phyloP scores from a whole-genome alignment of 2,113 vertebrate species.

The Poecile atricapillus region DNA sequence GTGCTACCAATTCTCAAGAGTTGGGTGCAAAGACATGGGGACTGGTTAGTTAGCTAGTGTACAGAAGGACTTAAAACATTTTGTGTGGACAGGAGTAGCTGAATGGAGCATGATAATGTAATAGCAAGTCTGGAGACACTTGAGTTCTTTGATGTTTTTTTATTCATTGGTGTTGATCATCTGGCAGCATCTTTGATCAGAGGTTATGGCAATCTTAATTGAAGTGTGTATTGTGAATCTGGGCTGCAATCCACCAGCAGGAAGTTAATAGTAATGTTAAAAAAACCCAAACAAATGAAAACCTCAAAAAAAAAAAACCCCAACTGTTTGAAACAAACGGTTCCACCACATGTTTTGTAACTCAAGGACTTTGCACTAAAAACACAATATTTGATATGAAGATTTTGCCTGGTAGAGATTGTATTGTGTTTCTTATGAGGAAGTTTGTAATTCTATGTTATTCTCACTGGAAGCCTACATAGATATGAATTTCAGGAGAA shows the following conservation, averaged over 20 bases:
- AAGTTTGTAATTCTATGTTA: neutral
- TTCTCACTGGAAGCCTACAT: neutral
- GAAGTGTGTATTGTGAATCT: neutral
- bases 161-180: neutral
- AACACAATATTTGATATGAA: neutral
- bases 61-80: slow-evolving; percentile 3
- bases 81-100: neutral
- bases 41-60: neutral
- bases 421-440: neutral
- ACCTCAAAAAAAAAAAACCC: neutral
- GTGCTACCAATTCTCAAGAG: neutral
- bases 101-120: neutral
- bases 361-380: neutral
- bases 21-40: neutral
- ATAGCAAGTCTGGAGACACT: neutral
- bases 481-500: neutral
- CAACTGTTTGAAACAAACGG: neutral
- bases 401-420: neutral
- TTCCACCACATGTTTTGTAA: neutral
- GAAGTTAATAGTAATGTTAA: neutral
- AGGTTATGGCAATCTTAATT: neutral
- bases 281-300: neutral
- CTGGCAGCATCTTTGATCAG: neutral
- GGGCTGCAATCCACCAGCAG: neutral
- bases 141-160: neutral